These are phyloP conservation scores for Monodelphis domestica DNA, from an alignment of 2,797 vertebrate species.

Conservation along the genomic window DNA sequence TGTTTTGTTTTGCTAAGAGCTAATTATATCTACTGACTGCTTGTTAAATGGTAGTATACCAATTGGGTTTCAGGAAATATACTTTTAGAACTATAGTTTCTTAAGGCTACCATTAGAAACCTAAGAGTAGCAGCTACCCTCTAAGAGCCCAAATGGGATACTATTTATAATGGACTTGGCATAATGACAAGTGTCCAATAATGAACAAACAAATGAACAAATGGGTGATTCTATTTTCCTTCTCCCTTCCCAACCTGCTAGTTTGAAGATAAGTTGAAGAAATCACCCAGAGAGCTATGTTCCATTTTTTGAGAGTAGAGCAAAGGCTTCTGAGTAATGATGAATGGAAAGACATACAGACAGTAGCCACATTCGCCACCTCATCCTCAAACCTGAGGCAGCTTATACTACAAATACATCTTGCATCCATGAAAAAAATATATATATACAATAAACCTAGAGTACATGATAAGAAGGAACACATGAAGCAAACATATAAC, in stretches of 20 bases:
- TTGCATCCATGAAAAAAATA: not conserved
- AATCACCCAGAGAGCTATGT: not conserved
- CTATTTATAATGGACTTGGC: not conserved
- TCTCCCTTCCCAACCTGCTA: not conserved
- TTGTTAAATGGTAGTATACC: not conserved
- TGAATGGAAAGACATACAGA: not conserved
- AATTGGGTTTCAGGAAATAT: not conserved
- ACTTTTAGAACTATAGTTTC: not conserved
- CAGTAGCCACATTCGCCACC: not conserved
- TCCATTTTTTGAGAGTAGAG: not conserved
- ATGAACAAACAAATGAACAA: not conserved
- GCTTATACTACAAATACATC: not conserved
- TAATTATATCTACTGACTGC: not conserved
- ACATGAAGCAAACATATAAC: not conserved
- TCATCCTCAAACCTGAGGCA: not conserved
- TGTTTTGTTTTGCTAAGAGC: not conserved
- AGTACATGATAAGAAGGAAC: not conserved
- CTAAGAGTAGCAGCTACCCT: not conserved
- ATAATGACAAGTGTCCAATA: not conserved
- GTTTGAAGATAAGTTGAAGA: no score
- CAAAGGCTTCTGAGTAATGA: not conserved
- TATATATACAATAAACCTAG: not conserved
- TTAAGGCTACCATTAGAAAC: not conserved
- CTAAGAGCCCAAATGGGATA: not conserved
- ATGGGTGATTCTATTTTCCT: no score